Percentiles rank a stretch among this genome's conserved stretches.
Conservation (phyloP, 2,797 vertebrate species). For the Poeciliopsis infans region DNA sequence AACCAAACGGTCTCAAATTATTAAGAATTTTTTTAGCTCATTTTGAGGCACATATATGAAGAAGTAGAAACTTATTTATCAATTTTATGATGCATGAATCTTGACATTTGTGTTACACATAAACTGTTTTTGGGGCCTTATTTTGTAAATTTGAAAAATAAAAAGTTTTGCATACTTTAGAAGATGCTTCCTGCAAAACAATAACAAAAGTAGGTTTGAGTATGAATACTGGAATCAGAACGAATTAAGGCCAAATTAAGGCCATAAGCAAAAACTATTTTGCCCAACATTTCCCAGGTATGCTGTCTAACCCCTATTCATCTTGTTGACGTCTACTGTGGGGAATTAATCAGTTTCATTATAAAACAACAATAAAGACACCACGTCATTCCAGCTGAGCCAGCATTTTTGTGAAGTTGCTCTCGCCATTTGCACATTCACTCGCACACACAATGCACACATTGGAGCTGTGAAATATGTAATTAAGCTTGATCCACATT, state of each 20-base stretch:
- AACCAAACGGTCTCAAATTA: background rate
- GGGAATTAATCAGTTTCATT: background rate
- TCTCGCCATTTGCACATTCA: background rate
- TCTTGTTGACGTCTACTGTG: background rate
- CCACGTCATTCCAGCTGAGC: background rate
- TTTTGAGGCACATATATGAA: background rate
- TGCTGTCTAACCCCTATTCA: background rate
- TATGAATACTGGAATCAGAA: background rate
- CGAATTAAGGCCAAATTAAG: background rate
- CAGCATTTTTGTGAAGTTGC: background rate
- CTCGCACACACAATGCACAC: background rate
- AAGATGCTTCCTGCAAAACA: background rate
- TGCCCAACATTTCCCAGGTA: background rate
- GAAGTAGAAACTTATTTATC: background rate
- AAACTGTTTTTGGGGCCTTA: background rate
- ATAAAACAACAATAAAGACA: background rate
- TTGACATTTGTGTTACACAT: background rate
- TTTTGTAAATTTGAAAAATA: background rate
- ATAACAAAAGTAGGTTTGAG: background rate
- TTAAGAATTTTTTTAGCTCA: background rate
- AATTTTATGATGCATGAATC: background rate
- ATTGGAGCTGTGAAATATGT: slow-evolving; percentile 40
- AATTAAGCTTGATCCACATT: slow-evolving; percentile 67
- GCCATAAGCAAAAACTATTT: background rate
- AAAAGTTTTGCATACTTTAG: background rate